Percentiles rank a stretch among this genome's conserved stretches.
Evolutionary conservation across 2,113 vertebrate genomes (phyloP).

Genomic region (Myiozetetes cayanensis): DNA sequence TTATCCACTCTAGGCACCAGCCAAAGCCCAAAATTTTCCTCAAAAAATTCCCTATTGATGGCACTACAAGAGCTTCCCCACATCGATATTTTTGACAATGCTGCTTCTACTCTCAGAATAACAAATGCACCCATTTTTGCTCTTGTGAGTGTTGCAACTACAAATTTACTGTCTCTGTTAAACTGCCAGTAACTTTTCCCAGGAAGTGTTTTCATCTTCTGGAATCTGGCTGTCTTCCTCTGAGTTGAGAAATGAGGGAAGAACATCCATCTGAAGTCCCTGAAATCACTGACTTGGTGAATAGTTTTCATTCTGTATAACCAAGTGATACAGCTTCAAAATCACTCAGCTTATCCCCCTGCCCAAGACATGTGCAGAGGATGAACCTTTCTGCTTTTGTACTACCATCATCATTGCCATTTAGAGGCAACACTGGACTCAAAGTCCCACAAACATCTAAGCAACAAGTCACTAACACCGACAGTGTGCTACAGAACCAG

Average conservation of each 20-base stretch:
- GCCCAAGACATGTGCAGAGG: neutral
- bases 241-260: neutral
- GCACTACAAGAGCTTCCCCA: neutral
- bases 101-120: conserved; percentile 6
- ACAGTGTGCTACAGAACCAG: neutral
- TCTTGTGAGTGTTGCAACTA: neutral
- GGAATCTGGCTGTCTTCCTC: neutral
- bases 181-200: neutral
- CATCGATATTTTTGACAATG: neutral
- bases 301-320: neutral
- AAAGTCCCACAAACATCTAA: neutral
- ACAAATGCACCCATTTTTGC: neutral
- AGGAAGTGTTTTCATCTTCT: neutral
- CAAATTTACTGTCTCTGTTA: conserved; percentile 5
- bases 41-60: neutral
- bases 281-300: neutral
- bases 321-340: neutral
- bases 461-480: neutral
- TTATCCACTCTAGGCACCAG: neutral
- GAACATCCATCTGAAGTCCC: neutral
- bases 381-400: neutral
- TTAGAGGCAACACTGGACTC: neutral
- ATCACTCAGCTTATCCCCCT: neutral
- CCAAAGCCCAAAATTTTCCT: neutral
- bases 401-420: neutral